Evolutionary conservation across 1,140 invertebrate genomes (phyloP), one percentile per base, ranked within the genome.

Genomic region (Calephelis virginiensis): DNA sequence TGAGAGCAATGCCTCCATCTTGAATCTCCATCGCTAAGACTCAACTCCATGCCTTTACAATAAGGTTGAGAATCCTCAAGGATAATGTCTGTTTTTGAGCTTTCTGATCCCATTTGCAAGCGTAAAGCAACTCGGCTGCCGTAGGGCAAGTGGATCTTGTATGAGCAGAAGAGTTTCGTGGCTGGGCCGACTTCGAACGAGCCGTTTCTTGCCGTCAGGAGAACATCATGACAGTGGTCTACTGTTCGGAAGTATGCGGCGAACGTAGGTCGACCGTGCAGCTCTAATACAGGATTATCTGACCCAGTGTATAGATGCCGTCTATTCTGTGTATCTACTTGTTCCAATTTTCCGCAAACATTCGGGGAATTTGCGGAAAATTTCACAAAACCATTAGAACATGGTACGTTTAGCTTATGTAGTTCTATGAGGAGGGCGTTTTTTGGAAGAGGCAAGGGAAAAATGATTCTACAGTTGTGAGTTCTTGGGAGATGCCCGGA

Each of bases 221-320:
- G 93, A 49, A 94, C 89, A 80, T 94, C 93, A 76, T 94, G 94
- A 70, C 94, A 95, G 75, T 93, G 92, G 81, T 94, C 94, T 38
- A 94, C 94, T 64, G 93, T 80, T 71, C 92, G 92, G 85, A 93
- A 94, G 43, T 80, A 84, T 68, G 94, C 87, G 72, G 92, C 87
- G 91, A 94, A 95, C 75, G 93, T 91, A 46, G 93, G 93, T 77
- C 89, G 89, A 62, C 93, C 93, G 70, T 93, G 92, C 17, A 93
- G 78, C 69, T 92, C 89, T 65, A 94, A 71, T 78, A 70, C 85
- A 14, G 86, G 80, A 63, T 90, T 91, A 0, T 69, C 72, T 5
- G 81, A 75, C 0, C 90, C 83, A 17, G 89, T 86, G 75, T 94
- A 94, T 56, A 94, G 90, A 66, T 93, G 91, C 61, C 85, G 90